Conservation (phyloP, 2,888 invertebrate species). For the Drosophila macrospina region DNA sequence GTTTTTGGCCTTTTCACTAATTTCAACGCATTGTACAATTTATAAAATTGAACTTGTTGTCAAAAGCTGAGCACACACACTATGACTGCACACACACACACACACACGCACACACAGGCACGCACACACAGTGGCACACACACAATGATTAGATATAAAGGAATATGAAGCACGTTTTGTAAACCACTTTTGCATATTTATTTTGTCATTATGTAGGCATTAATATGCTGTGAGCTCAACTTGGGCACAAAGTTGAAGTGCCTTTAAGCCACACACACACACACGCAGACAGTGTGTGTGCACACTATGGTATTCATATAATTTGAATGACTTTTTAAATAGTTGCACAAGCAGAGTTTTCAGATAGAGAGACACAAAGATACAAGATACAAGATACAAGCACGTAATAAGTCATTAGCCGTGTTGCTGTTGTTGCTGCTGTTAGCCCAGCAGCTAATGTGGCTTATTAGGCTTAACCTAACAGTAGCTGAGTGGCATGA, state of each 20-base stretch:
- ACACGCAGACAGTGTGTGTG: slow-evolving; percentile 23
- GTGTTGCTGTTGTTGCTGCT: slow-evolving; percentile 33
- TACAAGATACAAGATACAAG: slow-evolving; percentile 32
- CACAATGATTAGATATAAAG: slow-evolving; percentile 71
- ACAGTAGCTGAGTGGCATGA: neutral
- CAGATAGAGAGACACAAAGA: slow-evolving; percentile 27
- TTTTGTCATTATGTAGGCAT: slow-evolving; percentile 85
- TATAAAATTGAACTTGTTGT: slow-evolving; percentile 73
- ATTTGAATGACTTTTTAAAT: slow-evolving; percentile 85
- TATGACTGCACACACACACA: slow-evolving; percentile 7
- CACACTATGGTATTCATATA: slow-evolving; percentile 70
- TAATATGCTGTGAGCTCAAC: slow-evolving; percentile 69
- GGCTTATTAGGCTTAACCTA: slow-evolving; percentile 77
- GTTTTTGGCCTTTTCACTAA: slow-evolving; percentile 69
- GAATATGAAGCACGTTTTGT: slow-evolving; percentile 80
- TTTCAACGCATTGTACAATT: slow-evolving; percentile 74
- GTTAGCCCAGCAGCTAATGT: slow-evolving; percentile 73
- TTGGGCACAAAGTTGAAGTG: slow-evolving; percentile 50
- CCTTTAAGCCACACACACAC: slow-evolving; percentile 53
- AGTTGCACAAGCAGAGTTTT: slow-evolving; percentile 63
- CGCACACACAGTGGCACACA: neutral
- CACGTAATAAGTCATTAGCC: slow-evolving; percentile 82
- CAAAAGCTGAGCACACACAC: slow-evolving; percentile 42
- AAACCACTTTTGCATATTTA: slow-evolving; percentile 85
- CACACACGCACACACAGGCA: slow-evolving; percentile 18